Base-by-base conservation (phyloP, 1,140 invertebrate species). In the Octopus bimaculoides region DNA sequence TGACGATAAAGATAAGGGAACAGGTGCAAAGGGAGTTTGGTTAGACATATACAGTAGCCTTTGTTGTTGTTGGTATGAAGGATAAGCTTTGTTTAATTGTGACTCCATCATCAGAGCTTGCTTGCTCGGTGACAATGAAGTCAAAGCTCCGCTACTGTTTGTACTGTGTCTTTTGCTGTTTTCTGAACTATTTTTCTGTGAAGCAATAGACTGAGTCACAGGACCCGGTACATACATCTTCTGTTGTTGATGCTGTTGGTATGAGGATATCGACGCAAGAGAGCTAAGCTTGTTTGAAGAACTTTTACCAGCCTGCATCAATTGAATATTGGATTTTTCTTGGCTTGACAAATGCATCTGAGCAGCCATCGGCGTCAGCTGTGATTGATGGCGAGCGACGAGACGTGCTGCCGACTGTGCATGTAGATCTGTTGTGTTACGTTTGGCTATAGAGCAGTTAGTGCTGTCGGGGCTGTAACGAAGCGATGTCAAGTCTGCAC, bases 391-490 rank as follows among this genome's bases (percentile, higher is more conserved):
- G 66, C 66, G 66, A 41, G 26, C 26, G 26, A 41, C 26, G 26
- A 41, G 26, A 3, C 26, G 26, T 41, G 26, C 26, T 41, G 26
- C 26, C 14, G 17, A 20, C 14, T 71, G 66, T 10, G 66, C 7
- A 20, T 71, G 66, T 14, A 71, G 66, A 71, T 71, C 66, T 12
- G 66, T n/a, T 3, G 66, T 14, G 17, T n/a, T 20, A 20, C 66
- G 66, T 71, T 71, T 71, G 66, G 66, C 26, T 12, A 71, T 71
- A 4, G 66, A n/a, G 4, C 74, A 52, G 26, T 75, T 41, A 17
- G 74, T 75, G 4, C 74, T 75, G 20, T 75, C 74, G 74, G 74
- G 74, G 20, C 74, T 75, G 20, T 53, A 75, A 6, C 74, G 66
- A 71, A 14, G 66, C 4, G 66, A 71, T 71, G 17, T 71, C 66